Base-by-base conservation (phyloP, 2,113 vertebrate genomes). In the Sterna hirundo region DNA sequence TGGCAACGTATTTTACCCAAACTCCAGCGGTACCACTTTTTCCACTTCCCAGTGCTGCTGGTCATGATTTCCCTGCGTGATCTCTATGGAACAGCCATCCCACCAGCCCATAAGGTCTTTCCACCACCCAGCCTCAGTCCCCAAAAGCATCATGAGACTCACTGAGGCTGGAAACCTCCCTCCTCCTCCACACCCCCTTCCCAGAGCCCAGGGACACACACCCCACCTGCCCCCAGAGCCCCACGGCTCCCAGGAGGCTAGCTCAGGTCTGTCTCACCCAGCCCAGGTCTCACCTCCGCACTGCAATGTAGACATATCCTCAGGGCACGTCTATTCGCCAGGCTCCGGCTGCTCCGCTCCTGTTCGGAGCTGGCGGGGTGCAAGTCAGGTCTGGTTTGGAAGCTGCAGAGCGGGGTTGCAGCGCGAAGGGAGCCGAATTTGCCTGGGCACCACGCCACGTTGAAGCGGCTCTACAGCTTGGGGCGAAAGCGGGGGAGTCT, bases 361-460 rank as follows among this genome's bases (percentile, higher is more conserved):
- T 36, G 62, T 80, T 61, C 0, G 2, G 70, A 95, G 83, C 68
- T 65, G 92, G 78, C 89, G 87, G 74, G 84, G 70, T 94, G 66
- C 95, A 95, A 96, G 95, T 93, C 89, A 79, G 89, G 95, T 97
- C 94, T 94, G 94, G 96, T 92, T 84, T 75, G 69, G 74, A 58
- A 96, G 93, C 77, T 87, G 84, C 72, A 55, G 81, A 38, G 17
- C 38, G 4, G 34, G 2, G 2, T 17, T 83, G 58, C 4, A 1
- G 25, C 23, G 69, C 80, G 44, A 55, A 94, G 42, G 0, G 6
- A 75, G 76, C 17, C 0, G 2, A 49, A 22, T 92, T 83, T 95
- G 40, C 90, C 90, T 64, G 80, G 96, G 96, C 94, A 13, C 58
- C 0, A 0, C 0, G 86, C 95, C 80, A 96, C 0, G 1, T 77